Base-by-base conservation (phyloP, 2,888 invertebrate genomes). In the Melanargia galathea region DNA sequence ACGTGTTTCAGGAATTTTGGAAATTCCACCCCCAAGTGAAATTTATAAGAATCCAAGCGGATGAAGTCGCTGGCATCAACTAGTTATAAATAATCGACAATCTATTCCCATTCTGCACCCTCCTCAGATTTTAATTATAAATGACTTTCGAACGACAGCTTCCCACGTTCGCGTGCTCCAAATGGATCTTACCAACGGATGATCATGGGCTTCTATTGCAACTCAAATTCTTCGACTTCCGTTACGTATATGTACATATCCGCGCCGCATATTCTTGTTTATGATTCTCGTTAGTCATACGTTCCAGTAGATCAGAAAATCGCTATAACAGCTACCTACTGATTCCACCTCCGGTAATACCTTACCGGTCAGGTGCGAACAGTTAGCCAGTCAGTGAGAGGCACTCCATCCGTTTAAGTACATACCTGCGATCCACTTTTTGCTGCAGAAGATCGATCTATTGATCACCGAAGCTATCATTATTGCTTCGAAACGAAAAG, bases 151-250 rank as follows among this genome's bases (percentile, higher is more conserved):
- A 79, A 79, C 77, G 77, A 76, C 77, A 79, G 72, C 75, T 87
- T 87, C 86, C 83, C 86, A 87, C 85, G 88, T 82, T 81, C 83
- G 81, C 80, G 79, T 85, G 83, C 82, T 86, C 86, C 80, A 80
- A 86, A 88, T 87, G 71, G 74, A 74, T 76, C 78, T 75, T 76
- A 71, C 68, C 49, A 64, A 63, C 70, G 58, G 66, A 64, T 56
- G 64, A 70, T 71, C 66, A 65, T 60, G 48, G 63, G 60, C 65
- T 70, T 71, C 66, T 70, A 72, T 71, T 67, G 65, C 64, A 69
- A 56, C 46, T 59, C 45, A 61, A 66, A 64, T 55, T 59, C 55
- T 59, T 58, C 60, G 45, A 51, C 35, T 35, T 35, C 54, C 49
- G 24, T 61, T 61, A 61, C 60, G 8, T 60, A 56, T 49, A 52